These are phyloP conservation scores for Tribolium madens DNA, from an alignment of 1,140 invertebrate species.

Conservation along the genomic window DNA sequence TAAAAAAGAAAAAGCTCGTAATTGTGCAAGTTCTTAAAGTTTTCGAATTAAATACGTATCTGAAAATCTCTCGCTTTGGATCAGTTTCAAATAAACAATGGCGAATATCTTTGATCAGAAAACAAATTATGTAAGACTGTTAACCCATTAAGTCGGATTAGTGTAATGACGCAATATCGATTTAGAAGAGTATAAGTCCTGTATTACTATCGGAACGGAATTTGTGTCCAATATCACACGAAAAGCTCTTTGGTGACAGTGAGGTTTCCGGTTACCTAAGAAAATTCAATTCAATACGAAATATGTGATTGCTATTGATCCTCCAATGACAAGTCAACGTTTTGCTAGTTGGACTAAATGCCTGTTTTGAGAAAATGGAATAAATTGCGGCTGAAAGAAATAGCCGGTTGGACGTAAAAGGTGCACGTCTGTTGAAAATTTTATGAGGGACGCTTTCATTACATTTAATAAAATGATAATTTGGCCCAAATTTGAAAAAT, in stretches of 20 bases:
- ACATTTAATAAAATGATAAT: not conserved
- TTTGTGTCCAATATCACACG: conserved; percentile 24
- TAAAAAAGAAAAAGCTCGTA: conserved; percentile 7
- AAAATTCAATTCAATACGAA: conserved; percentile 1
- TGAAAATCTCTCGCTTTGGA: conserved; percentile 2
- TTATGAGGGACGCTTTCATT: not conserved
- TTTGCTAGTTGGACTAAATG: no score
- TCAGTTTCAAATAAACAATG: conserved; percentile 25
- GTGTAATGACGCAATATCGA: conserved; percentile 24
- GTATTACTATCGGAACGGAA: conserved; percentile 16
- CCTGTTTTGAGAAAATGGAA: conserved; percentile 9
- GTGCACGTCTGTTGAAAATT: conserved; percentile 2
- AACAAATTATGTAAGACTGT: conserved; percentile 26
- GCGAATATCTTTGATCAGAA: conserved; percentile 34
- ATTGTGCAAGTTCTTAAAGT: conserved; percentile 18
- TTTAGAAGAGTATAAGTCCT: not conserved
- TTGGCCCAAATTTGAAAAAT: no score
- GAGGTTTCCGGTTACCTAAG: conserved; percentile 17
- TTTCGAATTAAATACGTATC: conserved; percentile 40
- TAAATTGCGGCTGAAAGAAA: no score
- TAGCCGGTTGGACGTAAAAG: not conserved
- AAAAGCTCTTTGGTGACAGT: conserved; percentile 14
- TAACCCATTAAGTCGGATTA: conserved; percentile 37
- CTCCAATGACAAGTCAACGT: no score
- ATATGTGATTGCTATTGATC: not conserved